Evolutionary conservation across 1,140 invertebrate genomes (phyloP), one percentile per base, ranked within the genome.

Genomic region (Halictus rubicundus): DNA sequence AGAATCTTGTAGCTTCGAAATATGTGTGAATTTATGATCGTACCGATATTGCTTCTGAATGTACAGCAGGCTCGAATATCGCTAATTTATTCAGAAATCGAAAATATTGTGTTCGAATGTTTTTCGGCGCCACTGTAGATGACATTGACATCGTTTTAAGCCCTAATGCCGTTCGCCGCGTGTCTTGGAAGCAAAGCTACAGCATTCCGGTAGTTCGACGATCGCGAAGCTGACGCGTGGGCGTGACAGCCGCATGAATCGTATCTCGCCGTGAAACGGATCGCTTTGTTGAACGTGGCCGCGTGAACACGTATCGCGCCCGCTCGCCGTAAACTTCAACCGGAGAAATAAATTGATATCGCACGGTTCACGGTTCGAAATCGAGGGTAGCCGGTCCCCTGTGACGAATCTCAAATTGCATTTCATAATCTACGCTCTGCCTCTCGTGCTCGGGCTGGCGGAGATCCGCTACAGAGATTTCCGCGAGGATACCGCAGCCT

Each of bases 161-260:
- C 27, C 23, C 61, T 61, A 21, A 21, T 10, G n/a, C 23, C 6
- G 42, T 73, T 64, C 39, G 16, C 7, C 39, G 4, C 3, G 59
- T 25, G 64, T 23, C 14, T 60, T 46, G 69, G 42, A 12, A 59
- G 46, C 70, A 25, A 39, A 60, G 32, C 63, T 6, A 23, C 63
- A 39, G 49, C 59, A 76, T 76, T 76, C 78, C 72, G 37, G 74
- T 72, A 78, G 80, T 81, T 78, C 49, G 63, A 60, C 68, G 63
- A 65, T 52, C 46, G 64, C 52, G 74, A 69, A 68, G 59, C 25
- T 16, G 23, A 42, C 39, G 49, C 80, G 75, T 68, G 80, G 74
- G 80, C 63, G 80, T 72, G 80, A 78, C 74, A 52, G 25, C 68
- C 52, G 21, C 80, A 63, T 25, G 68, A 72, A 81, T 77, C 66